Percentiles rank a stretch among this genome's conserved stretches.
phyloP scores from a whole-genome alignment of 2,888 invertebrate genomes.

The Amphiduros pacificus region DNA sequence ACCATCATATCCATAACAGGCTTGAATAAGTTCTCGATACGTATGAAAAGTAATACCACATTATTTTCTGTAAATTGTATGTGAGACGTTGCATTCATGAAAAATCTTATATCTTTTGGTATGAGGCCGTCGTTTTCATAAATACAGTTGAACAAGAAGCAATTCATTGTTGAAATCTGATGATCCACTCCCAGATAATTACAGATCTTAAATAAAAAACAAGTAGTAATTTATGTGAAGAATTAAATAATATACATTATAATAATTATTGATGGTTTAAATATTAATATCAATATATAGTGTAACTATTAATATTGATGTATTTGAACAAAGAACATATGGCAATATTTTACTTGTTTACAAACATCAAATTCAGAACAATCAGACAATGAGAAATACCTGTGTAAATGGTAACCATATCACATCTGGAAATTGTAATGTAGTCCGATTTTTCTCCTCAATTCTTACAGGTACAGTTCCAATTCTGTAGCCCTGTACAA shows the following conservation, averaged over 20 bases:
- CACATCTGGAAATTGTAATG: constrained; percentile 1
- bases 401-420: background rate
- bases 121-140: background rate
- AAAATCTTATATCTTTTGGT: background rate
- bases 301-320: no score
- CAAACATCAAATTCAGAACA: no score
- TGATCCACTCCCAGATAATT: background rate
- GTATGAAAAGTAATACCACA: background rate
- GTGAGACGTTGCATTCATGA: background rate
- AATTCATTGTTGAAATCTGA: background rate
- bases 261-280: no score
- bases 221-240: no score
- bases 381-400: no score
- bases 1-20: background rate
- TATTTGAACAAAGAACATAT: no score
- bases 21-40: background rate
- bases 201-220: no score
- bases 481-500: constrained; percentile 5
- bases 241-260: no score
- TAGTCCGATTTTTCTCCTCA: constrained; percentile 1
- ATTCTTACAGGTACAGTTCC: background rate
- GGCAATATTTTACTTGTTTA: no score
- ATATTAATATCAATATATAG: no score
- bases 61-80: background rate
- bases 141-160: background rate